These are phyloP conservation scores for Hydrochoerus hydrochaeris DNA, from an alignment of 2,113 vertebrate genomes.

Conservation along the genomic window DNA sequence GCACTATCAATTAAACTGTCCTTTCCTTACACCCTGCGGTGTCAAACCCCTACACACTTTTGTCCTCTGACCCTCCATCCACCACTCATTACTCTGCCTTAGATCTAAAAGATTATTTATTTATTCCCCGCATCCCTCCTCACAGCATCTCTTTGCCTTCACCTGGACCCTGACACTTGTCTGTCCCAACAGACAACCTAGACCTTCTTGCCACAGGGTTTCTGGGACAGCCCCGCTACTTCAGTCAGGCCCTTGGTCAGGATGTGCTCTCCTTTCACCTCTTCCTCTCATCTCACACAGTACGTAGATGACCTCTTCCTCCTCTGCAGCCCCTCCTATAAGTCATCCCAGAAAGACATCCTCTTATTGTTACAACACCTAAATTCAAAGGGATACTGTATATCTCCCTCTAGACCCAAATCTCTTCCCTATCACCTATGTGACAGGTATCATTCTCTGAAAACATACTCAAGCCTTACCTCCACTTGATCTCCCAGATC, in stretches of 20 bases:
- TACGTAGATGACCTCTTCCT: neutral
- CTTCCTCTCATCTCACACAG: too few relatives aligned
- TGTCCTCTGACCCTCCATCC: neutral
- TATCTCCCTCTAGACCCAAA: too few relatives aligned
- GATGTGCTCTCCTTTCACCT: too few relatives aligned
- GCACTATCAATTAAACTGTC: neutral
- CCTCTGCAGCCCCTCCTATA: neutral
- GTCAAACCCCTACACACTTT: neutral
- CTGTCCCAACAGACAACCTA: neutral
- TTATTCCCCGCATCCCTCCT: neutral
- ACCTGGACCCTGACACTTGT: neutral
- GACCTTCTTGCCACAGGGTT: neutral
- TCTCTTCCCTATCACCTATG: too few relatives aligned
- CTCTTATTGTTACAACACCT: neutral
- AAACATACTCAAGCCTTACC: too few relatives aligned
- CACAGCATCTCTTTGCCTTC: neutral
- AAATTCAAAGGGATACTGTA: neutral
- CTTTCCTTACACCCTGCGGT: neutral
- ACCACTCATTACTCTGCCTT: neutral
- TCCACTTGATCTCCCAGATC: too few relatives aligned
- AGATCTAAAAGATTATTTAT: neutral
- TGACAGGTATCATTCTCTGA: too few relatives aligned
- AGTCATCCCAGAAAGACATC: too few relatives aligned
- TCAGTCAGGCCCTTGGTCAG: too few relatives aligned
- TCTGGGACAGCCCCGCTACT: too few relatives aligned